Evolutionary conservation across 2,888 invertebrate species (phyloP).

Genomic region (Eupeodes latifasciatus): DNA sequence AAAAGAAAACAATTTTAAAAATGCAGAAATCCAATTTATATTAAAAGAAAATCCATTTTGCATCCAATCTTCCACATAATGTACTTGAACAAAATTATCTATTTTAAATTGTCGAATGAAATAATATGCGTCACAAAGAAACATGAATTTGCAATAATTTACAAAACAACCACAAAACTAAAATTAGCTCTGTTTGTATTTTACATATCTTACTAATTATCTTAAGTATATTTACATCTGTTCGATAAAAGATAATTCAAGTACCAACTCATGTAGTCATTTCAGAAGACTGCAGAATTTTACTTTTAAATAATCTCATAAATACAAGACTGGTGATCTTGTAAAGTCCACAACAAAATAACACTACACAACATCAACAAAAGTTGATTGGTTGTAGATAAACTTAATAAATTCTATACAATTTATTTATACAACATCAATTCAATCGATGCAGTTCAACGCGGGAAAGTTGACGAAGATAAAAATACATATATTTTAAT

Average conservation of each 20-base stretch:
- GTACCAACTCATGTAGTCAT: too few species aligned
- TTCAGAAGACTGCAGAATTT: not conserved
- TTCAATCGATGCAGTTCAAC: slow-evolving; percentile 6
- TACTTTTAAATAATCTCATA: not conserved
- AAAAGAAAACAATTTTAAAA: too few species aligned
- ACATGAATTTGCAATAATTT: not conserved
- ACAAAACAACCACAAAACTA: too few species aligned
- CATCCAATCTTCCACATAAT: too few species aligned
- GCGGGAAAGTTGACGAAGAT: not conserved
- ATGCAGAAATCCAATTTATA: too few species aligned
- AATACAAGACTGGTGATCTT: not conserved
- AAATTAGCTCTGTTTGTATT: too few species aligned
- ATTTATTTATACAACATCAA: not conserved
- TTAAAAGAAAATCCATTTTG: too few species aligned
- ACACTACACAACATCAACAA: not conserved
- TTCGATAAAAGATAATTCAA: not conserved
- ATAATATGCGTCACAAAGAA: too few species aligned
- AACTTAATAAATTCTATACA: not conserved
- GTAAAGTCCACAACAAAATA: not conserved
- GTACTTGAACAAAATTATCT: too few species aligned
- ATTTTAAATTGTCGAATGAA: too few species aligned
- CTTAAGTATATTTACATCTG: not conserved
- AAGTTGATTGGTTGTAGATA: too few species aligned
- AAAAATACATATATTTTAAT: not conserved
- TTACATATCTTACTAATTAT: too few species aligned